Conservation (phyloP, 2,888 invertebrate species). For the Geotrupes spiniger region DNA sequence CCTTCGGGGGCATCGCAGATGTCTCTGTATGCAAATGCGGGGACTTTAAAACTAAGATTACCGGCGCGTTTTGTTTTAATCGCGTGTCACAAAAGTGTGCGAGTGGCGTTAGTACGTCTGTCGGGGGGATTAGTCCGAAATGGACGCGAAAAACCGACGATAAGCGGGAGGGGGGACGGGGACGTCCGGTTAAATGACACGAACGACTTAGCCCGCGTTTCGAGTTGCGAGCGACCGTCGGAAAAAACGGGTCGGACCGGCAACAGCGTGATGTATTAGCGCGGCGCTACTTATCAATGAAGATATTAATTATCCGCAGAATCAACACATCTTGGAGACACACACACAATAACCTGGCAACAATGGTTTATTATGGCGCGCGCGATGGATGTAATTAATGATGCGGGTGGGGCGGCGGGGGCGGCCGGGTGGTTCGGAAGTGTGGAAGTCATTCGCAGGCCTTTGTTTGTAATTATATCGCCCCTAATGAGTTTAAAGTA, state of each 20-base stretch:
- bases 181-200: too few relatives aligned
- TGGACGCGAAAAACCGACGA: too few relatives aligned
- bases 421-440: too few relatives aligned
- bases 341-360: constrained; percentile 45
- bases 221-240: too few relatives aligned
- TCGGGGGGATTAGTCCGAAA: constrained; percentile 19
- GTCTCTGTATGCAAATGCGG: constrained; percentile 9
- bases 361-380: constrained; percentile 49
- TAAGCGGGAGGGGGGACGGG: too few relatives aligned
- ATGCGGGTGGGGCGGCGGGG: constrained; percentile 32
- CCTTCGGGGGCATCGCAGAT: constrained; percentile 19
- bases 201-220: too few relatives aligned
- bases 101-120: constrained; percentile 25
- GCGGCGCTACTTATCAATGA: constrained; percentile 16
- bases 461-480: constrained; percentile 46
- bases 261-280: constrained; percentile 11
- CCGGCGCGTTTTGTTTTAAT: constrained; percentile 26
- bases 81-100: constrained; percentile 27
- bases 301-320: constrained; percentile 44
- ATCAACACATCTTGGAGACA: constrained; percentile 48
- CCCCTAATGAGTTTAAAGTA: constrained; percentile 46
- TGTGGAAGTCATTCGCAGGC: constrained; percentile 43
- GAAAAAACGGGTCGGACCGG: not conserved
- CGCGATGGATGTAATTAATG: constrained; percentile 47
- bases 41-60: constrained; percentile 23